Evolutionary conservation across 2,113 vertebrate genomes (phyloP).

Genomic region (Gnathonemus echidnorhynchus): DNA sequence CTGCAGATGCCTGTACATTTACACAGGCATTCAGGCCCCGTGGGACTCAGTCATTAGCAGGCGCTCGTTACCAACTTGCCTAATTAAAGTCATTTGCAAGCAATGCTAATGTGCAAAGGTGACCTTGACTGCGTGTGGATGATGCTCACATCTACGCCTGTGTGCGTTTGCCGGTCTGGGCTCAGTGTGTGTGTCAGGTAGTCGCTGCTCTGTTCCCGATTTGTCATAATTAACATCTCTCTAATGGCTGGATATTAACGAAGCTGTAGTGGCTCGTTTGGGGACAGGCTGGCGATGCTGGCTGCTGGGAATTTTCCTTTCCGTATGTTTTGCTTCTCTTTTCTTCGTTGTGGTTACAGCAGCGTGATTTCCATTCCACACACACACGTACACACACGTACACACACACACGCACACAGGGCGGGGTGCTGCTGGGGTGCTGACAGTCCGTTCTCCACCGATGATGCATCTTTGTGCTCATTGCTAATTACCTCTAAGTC

Average conservation of each 20-base stretch:
- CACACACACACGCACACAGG: background rate
- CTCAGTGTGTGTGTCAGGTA: background rate
- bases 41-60: slow-evolving; percentile 22
- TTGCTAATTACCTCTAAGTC: background rate
- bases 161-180: background rate
- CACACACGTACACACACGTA: background rate
- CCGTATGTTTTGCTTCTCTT: background rate
- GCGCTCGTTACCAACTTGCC: slow-evolving; percentile 13
- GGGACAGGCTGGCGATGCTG: background rate
- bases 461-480: background rate
- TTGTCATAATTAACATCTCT: slow-evolving; percentile 18
- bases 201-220: background rate
- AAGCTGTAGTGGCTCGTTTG: background rate
- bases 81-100: slow-evolving; percentile 25
- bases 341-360: background rate
- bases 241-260: background rate
- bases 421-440: background rate
- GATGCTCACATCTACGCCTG: background rate
- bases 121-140: slow-evolving; percentile 13
- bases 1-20: background rate
- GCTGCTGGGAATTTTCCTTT: background rate
- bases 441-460: too few relatives aligned
- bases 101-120: slow-evolving; percentile 17
- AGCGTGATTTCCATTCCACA: background rate
- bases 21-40: background rate